Conservation (phyloP, 2,888 invertebrate species). For the Elmis aenea region DNA sequence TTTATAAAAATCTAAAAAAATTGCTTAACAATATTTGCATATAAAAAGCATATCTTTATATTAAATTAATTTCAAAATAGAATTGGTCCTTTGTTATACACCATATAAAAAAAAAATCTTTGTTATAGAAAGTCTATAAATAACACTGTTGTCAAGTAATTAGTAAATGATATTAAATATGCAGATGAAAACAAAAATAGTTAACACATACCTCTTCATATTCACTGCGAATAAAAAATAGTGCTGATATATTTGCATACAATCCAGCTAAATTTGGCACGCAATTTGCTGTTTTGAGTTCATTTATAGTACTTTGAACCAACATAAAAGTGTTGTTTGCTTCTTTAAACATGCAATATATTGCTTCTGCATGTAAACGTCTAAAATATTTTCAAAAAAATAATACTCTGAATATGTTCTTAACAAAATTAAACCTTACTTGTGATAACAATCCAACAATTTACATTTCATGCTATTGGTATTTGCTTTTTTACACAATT, state of each 20-base stretch:
- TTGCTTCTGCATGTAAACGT: slow-evolving; percentile 77
- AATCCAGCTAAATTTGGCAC: slow-evolving; percentile 61
- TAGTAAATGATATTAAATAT: too few relatives aligned
- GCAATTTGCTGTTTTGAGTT: slow-evolving; percentile 47
- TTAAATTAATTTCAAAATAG: too few relatives aligned
- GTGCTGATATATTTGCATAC: slow-evolving; percentile 76
- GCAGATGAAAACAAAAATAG: not conserved
- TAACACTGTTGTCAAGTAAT: too few relatives aligned
- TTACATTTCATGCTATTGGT: slow-evolving; percentile 57
- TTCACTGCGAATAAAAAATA: slow-evolving; percentile 80
- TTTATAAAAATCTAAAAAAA: too few relatives aligned
- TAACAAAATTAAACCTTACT: slow-evolving; percentile 51
- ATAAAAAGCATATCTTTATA: too few relatives aligned
- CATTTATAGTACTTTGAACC: slow-evolving; percentile 51
- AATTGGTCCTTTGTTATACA: too few relatives aligned
- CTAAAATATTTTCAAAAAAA: slow-evolving; percentile 48
- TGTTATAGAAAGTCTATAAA: too few relatives aligned
- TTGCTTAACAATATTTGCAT: too few relatives aligned
- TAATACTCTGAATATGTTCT: slow-evolving; percentile 6
- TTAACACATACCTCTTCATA: slow-evolving; percentile 64
- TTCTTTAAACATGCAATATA: slow-evolving; percentile 73
- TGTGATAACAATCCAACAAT: slow-evolving; percentile 79
- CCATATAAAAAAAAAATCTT: too few relatives aligned
- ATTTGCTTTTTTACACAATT: slow-evolving; percentile 43
- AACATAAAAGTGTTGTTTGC: slow-evolving; percentile 68